These are phyloP conservation scores for Pseudochirops cupreus DNA, from an alignment of 2,797 vertebrate species.

Conservation along the genomic window DNA sequence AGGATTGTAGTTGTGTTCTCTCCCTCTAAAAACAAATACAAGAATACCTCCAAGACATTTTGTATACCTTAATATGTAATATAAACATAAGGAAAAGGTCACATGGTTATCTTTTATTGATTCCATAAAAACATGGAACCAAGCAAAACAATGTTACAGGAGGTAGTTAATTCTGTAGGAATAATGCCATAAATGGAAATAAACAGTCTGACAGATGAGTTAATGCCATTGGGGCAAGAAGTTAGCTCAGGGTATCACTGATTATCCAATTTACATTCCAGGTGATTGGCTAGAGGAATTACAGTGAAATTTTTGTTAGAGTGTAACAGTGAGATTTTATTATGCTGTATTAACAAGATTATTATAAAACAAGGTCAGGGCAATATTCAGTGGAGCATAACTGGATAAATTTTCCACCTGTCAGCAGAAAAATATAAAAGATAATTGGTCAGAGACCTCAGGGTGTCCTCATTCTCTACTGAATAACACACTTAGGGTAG, in stretches of 20 bases:
- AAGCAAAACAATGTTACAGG: neutral
- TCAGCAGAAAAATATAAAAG: neutral
- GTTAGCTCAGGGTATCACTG: neutral
- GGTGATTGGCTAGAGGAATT: neutral
- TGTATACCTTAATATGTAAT: neutral
- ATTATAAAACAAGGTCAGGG: neutral
- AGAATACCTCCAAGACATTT: neutral
- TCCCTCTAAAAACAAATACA: neutral
- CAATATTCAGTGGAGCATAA: neutral
- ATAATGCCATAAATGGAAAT: neutral
- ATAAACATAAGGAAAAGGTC: neutral
- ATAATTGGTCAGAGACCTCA: neutral
- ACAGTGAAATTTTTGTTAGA: neutral
- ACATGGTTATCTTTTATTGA: neutral
- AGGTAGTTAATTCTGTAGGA: neutral
- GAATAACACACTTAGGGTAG: neutral
- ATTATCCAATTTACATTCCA: neutral
- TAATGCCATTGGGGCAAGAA: neutral
- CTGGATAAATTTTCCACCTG: neutral
- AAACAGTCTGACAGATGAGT: neutral
- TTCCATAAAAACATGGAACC: neutral
- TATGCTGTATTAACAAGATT: neutral
- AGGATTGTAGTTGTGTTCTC: neutral
- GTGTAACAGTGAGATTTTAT: neutral
- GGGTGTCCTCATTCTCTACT: neutral